These are phyloP conservation scores for Mus caroli DNA, from an alignment of 2,797 vertebrate genomes.

Conservation along the genomic window DNA sequence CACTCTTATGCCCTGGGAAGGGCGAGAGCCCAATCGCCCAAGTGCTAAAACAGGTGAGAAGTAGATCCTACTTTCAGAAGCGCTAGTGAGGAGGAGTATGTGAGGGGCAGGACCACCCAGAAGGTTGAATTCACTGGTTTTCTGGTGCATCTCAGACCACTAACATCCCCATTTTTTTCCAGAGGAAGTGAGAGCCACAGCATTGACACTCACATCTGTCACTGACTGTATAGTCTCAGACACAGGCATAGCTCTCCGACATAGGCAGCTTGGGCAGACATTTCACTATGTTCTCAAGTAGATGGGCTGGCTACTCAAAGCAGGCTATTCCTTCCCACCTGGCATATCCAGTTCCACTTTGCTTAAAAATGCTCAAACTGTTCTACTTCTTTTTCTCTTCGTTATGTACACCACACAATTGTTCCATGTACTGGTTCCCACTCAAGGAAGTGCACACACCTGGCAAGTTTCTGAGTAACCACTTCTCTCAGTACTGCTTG, in stretches of 20 bases:
- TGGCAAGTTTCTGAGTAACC: too few species aligned
- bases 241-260: not conserved
- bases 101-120: not conserved
- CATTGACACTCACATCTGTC: rapidly evolving
- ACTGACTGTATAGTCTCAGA: not conserved
- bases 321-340: not conserved
- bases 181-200: not conserved
- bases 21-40: not conserved
- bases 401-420: not conserved
- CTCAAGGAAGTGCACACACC: too few species aligned
- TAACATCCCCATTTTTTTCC: not conserved
- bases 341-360: not conserved
- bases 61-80: not conserved
- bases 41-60: not conserved
- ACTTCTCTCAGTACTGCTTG: too few species aligned
- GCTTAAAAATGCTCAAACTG: not conserved
- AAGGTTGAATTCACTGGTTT: rapidly evolving
- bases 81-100: not conserved
- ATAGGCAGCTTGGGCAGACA: not conserved
- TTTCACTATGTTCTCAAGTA: not conserved
- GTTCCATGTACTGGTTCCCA: not conserved
- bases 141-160: not conserved
- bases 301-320: not conserved
- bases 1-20: not conserved
- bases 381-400: not conserved